Conservation (phyloP, 2,888 invertebrate species). For the Lacanobia wlatinum region DNA sequence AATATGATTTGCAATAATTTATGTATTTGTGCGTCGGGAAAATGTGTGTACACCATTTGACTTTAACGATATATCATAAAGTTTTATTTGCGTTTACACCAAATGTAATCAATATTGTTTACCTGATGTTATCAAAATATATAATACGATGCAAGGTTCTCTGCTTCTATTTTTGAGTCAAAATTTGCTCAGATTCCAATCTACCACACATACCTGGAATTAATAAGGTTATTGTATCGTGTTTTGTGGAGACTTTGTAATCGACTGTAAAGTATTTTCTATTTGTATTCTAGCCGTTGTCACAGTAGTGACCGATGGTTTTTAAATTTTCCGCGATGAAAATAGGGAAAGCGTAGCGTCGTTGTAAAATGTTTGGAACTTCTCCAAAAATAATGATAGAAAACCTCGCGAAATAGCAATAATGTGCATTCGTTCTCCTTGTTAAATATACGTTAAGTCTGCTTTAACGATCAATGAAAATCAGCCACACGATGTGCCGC, state of each 20-base stretch:
- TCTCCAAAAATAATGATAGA: constrained; percentile 88
- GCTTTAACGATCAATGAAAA: constrained; percentile 65
- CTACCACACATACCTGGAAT: constrained; percentile 2
- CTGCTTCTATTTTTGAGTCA: constrained; percentile 8
- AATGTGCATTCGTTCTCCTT: constrained; percentile 76
- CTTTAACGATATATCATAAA: constrained; percentile 73
- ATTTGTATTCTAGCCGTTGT: constrained; percentile 89
- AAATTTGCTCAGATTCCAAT: constrained; percentile 1
- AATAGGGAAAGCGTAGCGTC: constrained; percentile 89
- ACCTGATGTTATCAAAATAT: constrained; percentile 34
- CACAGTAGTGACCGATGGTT: constrained; percentile 90
- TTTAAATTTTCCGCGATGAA: constrained; percentile 90
- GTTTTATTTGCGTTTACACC: constrained; percentile 67
- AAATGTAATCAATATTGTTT: constrained; percentile 61
- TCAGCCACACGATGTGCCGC: constrained; percentile 38
- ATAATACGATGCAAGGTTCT: constrained; percentile 3
- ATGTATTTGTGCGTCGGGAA: constrained; percentile 60
- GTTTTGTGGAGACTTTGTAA: constrained; percentile 81
- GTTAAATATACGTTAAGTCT: constrained; percentile 63
- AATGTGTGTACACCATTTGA: constrained; percentile 64
- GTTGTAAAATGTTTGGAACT: constrained; percentile 87
- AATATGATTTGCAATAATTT: constrained; percentile 66
- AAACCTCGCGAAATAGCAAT: constrained; percentile 83
- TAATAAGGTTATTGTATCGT: constrained; percentile 37
- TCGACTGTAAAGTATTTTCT: constrained; percentile 88